Percentiles rank a stretch among this genome's conserved stretches.
Conservation (phyloP, 92 coral and sea anemone species). For the Siderastrea siderea region DNA sequence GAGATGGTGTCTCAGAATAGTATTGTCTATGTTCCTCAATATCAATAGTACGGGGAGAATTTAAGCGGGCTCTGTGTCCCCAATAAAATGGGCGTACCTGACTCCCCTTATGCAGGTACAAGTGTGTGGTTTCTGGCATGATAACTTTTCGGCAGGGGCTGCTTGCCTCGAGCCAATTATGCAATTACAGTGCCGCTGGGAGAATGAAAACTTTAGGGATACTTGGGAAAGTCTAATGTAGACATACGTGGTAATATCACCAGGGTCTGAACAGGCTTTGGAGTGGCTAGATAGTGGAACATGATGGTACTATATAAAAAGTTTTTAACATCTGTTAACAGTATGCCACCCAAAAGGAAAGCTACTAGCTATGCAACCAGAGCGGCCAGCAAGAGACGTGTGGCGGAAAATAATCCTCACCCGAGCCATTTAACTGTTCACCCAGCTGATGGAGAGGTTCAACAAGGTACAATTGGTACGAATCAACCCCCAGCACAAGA, state of each 20-base stretch:
- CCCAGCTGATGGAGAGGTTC: background rate
- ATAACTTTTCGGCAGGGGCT: slow-evolving; percentile 18
- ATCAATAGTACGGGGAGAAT: background rate
- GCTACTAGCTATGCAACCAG: background rate
- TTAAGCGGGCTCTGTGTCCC: background rate
- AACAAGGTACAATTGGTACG: background rate
- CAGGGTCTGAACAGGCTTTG: background rate
- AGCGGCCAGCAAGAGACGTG: slow-evolving; percentile 7
- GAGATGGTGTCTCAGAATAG: slow-evolving; percentile 9
- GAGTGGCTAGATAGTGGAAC: background rate
- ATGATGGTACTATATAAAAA: background rate
- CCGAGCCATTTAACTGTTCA: background rate
- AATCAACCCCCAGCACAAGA: slow-evolving; percentile 1
- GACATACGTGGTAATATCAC: background rate
- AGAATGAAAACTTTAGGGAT: background rate
- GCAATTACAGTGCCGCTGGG: slow-evolving; percentile 13
- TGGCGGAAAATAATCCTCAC: slow-evolving; percentile 15
- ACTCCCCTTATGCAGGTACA: background rate
- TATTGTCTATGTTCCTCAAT: background rate
- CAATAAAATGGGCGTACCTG: background rate
- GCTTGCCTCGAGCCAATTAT: slow-evolving; percentile 19
- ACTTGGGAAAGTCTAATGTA: background rate
- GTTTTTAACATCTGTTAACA: background rate
- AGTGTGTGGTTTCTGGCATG: slow-evolving; percentile 17
- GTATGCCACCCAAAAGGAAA: slow-evolving; percentile 19